Conservation (phyloP, 1,140 invertebrate species). For the Nylanderia fulva region DNA sequence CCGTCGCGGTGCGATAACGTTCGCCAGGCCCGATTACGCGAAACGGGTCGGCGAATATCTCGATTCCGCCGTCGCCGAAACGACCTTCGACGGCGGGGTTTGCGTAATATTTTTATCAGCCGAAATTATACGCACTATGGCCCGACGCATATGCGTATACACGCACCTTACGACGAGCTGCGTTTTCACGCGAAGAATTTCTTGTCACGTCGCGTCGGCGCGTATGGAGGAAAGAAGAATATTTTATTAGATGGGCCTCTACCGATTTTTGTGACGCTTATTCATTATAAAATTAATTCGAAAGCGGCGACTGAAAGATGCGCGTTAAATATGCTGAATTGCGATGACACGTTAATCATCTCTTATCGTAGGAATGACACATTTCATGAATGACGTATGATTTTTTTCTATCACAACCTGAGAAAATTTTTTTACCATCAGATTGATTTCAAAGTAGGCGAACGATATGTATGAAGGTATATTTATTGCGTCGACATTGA, state of each 20-base stretch:
- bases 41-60: constrained; percentile 63
- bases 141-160: constrained; percentile 16
- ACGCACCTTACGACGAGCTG: not conserved
- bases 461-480: not conserved
- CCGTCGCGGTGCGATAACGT: constrained; percentile 41
- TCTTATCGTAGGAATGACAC: constrained; percentile 39
- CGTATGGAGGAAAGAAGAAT: not conserved
- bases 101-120: constrained; percentile 85
- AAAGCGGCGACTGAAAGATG: not conserved
- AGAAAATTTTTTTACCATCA: not conserved
- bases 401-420: constrained; percentile 2
- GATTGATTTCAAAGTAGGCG: not conserved
- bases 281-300: too few species aligned
- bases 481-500: not conserved
- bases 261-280: too few species aligned
- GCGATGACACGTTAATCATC: not conserved
- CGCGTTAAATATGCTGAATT: not conserved
- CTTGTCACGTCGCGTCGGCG: not conserved
- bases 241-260: too few species aligned
- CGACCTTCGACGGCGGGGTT: constrained; percentile 81
- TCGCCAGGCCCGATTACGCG: constrained; percentile 23
- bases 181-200: not conserved
- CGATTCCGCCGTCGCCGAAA: constrained; percentile 40
- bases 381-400: not conserved
- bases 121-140: constrained; percentile 80